Evolutionary conservation across 2,888 invertebrate genomes (phyloP), one percentile per base, ranked within the genome.

Genomic region (Augochlorella aurata): DNA sequence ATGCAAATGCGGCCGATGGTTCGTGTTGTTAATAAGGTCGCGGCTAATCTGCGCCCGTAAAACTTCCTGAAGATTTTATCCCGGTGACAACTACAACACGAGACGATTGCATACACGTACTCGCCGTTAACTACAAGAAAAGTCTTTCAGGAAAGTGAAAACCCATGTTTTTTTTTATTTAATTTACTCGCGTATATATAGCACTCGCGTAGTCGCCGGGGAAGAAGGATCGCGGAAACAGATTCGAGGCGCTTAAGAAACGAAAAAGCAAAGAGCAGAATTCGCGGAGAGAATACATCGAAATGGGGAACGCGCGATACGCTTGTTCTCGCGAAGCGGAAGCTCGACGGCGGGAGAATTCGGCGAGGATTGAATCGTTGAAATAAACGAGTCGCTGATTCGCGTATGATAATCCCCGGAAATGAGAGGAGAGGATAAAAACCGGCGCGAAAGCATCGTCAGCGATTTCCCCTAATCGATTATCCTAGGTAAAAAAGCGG

Each of bases 381-480:
- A 70, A 38, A 44, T 58, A 14, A 70, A 75, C 24, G 70, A 58
- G 70, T 47, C 47, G 47, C 38, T 69, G 50, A 38, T 75, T 77
- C 72, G 52, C 52, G 29, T 72, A 61, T 52, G 63, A 65, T 72
- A 72, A 73, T 65, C 65, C 65, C 18, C 16, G n/a, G 24, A 65
- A 72, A 77, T 77, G 63, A 76, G 49, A 44, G 49, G 49, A 44
- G n/a, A 38, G 7, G 14, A 45, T 68, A 68, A 24, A 29, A 45
- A 49, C 52, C n/a, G 54, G n/a, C 45, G 61, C 10, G 7, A 38
- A 50, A 44, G 8, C 9, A 52, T 18, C 9, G 16, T 29, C n/a
- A 16, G 21, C 21, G 52, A 52, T 70, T 70, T n/a, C 16, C 52
- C 44, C 38, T 54, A 52, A 58, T 58, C 54, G 54, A 58, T 58